phyloP scores from a whole-genome alignment of 2,888 invertebrate genomes.

The Synanthedon vespiformis region DNA sequence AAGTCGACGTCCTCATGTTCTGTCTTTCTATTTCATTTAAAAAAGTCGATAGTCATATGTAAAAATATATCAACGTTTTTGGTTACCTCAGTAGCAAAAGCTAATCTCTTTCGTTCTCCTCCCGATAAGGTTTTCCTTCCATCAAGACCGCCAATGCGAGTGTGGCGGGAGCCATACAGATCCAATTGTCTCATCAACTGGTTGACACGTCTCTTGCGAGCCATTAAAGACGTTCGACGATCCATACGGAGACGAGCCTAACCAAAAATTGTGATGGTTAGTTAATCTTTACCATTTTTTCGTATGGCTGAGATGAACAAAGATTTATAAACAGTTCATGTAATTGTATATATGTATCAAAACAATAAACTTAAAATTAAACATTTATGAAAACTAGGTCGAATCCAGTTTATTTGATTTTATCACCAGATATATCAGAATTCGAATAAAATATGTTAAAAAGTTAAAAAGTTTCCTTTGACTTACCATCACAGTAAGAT shows the following conservation, averaged over 20 bases:
- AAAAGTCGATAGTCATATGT: too few relatives aligned
- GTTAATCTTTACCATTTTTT: too few relatives aligned
- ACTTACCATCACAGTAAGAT: constrained; percentile 86
- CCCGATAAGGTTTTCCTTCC: constrained; percentile 88
- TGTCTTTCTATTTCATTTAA: too few relatives aligned
- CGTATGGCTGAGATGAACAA: too few relatives aligned
- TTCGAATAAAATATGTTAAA: not conserved
- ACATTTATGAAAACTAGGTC: too few relatives aligned
- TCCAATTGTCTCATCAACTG: constrained; percentile 80
- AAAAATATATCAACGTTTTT: too few relatives aligned
- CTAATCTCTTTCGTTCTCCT: constrained; percentile 91
- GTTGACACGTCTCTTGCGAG: constrained; percentile 76
- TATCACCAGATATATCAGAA: not conserved
- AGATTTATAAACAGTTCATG: too few relatives aligned
- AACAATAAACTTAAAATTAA: too few relatives aligned
- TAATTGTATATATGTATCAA: too few relatives aligned
- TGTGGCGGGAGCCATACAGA: constrained; percentile 76
- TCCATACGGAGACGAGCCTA: constrained; percentile 88
- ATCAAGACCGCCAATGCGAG: constrained; percentile 82
- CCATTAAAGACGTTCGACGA: constrained; percentile 69
- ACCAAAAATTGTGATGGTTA: not conserved
- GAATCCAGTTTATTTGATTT: too few relatives aligned
- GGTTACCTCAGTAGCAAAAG: constrained; percentile 90
- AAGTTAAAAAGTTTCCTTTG: not conserved
- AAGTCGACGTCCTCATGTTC: too few relatives aligned